These are phyloP conservation scores for Podocnemis expansa DNA, from an alignment of 2,113 vertebrate species.

Conservation along the genomic window DNA sequence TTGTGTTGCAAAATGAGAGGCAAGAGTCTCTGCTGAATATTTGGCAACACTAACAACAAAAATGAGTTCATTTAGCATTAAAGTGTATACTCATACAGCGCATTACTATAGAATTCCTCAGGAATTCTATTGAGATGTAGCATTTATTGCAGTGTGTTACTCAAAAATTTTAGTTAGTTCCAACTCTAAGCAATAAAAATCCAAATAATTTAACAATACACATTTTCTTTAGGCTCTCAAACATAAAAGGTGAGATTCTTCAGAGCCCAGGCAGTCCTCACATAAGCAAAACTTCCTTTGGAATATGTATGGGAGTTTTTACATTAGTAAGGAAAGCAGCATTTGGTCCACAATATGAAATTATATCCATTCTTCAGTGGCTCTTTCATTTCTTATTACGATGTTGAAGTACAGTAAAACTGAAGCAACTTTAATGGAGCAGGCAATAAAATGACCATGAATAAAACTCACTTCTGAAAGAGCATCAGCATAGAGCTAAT, in stretches of 20 bases:
- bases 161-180: not conserved
- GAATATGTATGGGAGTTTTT: not conserved
- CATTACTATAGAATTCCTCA: not conserved
- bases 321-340: not conserved
- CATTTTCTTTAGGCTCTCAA: not conserved
- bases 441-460: accelerated
- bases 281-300: not conserved
- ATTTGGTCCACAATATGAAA: not conserved
- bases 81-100: not conserved
- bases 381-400: not conserved
- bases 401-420: not conserved
- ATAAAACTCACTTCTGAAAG: not conserved
- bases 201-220: not conserved
- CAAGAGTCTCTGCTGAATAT: not conserved
- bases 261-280: not conserved
- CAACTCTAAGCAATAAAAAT: not conserved
- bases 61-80: not conserved
- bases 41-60: not conserved
- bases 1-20: not conserved
- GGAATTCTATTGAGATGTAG: not conserved
- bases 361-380: not conserved
- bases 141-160: accelerated
- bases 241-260: not conserved
- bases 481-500: not conserved
- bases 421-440: accelerated